phyloP scores from a whole-genome alignment of 2,113 vertebrate genomes.

The Syngnathus floridae region DNA sequence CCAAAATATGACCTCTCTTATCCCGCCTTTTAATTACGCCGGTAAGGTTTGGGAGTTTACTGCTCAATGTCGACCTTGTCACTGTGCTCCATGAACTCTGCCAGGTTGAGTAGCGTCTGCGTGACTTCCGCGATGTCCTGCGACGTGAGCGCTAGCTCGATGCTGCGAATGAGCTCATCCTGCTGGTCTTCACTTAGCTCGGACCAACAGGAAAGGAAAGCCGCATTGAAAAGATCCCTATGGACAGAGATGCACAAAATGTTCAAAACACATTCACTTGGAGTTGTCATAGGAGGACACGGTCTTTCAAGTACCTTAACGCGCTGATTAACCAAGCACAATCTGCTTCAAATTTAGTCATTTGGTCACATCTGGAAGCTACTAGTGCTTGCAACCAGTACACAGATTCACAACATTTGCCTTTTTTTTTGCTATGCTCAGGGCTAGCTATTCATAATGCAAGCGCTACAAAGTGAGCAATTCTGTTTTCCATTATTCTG shows the following conservation, averaged over 20 bases:
- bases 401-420: neutral
- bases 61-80: slow-evolving; percentile 80
- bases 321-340: neutral
- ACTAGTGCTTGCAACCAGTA: neutral
- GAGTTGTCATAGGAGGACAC: neutral
- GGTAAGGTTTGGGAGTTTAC: neutral
- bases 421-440: neutral
- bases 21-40: neutral
- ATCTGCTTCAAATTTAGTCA: slow-evolving; percentile 19
- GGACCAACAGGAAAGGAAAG: slow-evolving; percentile 98
- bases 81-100: slow-evolving; percentile 99
- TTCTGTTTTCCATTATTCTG: neutral
- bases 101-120: slow-evolving; percentile 93
- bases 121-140: slow-evolving; percentile 98
- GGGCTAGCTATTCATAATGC: neutral
- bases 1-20: neutral
- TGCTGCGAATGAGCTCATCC: slow-evolving; percentile 95
- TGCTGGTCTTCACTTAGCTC: slow-evolving; percentile 97
- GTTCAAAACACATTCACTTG: neutral
- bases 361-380: slow-evolving; percentile 20
- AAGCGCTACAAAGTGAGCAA: neutral
- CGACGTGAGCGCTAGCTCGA: slow-evolving; percentile 90
- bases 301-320: neutral
- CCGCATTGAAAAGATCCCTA: slow-evolving; percentile 96
- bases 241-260: neutral